Evolutionary conservation across 1,140 invertebrate genomes (phyloP).

Genomic region (Formica selysi): DNA sequence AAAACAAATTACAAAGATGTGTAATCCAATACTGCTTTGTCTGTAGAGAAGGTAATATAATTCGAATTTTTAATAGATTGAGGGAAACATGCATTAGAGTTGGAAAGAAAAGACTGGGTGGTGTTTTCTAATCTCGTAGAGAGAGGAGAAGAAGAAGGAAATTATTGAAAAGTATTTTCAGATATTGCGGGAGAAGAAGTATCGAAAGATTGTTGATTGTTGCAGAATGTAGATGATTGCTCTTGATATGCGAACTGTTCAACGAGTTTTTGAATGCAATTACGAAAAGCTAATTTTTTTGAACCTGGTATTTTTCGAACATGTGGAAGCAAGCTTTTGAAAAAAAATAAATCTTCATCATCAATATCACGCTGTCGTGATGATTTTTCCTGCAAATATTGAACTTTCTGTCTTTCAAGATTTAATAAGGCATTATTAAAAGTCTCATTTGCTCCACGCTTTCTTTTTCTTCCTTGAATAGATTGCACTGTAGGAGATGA

Average conservation of each 20-base stretch:
- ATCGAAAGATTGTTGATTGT: background rate
- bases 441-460: no score
- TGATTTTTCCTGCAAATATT: no score
- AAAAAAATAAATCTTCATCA: constrained; percentile 5
- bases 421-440: no score
- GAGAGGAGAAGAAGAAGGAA: background rate
- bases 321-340: constrained; percentile 9
- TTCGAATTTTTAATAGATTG: no score
- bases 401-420: no score
- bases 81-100: background rate
- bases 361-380: background rate
- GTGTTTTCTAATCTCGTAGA: background rate
- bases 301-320: no score
- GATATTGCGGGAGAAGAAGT: background rate
- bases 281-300: constrained; percentile 3
- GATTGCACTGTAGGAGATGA: no score
- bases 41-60: no score
- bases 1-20: background rate
- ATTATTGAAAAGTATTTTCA: background rate
- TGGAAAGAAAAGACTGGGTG: background rate
- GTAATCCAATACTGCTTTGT: background rate
- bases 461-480: no score
- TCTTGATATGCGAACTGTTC: background rate
- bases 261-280: constrained; percentile 4
- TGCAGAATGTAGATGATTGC: background rate